These are phyloP conservation scores for Chauna torquata DNA, from an alignment of 2,113 vertebrate species.

Conservation along the genomic window DNA sequence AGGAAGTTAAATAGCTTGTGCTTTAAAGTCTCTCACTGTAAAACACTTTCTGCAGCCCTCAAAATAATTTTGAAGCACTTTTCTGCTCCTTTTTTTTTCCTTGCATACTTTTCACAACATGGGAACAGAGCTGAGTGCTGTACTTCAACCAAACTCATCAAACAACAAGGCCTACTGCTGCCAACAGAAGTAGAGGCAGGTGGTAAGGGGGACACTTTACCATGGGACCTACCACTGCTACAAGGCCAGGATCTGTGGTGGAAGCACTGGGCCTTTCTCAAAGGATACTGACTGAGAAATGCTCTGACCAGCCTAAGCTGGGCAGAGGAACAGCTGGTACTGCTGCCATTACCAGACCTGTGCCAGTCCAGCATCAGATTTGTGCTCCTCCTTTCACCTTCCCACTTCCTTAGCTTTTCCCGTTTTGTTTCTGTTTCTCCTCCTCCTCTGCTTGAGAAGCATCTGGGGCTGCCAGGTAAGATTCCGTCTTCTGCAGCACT, in stretches of 20 bases:
- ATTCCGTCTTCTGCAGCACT: neutral
- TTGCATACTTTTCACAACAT: neutral
- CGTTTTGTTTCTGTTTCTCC: neutral
- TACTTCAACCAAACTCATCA: neutral
- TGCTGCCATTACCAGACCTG: neutral
- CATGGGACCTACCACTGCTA: neutral
- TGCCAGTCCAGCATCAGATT: neutral
- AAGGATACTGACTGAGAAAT: neutral
- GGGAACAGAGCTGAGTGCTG: neutral
- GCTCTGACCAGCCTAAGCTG: neutral
- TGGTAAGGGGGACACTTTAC: neutral
- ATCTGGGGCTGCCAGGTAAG: neutral
- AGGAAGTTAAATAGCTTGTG: neutral
- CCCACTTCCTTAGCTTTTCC: neutral
- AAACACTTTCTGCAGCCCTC: neutral
- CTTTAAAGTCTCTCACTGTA: neutral
- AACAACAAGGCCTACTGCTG: neutral
- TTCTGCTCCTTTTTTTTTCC: neutral
- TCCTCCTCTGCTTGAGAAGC: neutral
- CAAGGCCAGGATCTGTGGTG: neutral
- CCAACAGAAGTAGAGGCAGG: neutral
- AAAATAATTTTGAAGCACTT: neutral
- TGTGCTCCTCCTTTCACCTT: neutral
- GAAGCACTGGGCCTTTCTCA: neutral
- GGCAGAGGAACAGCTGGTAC: rapidly evolving